Evolutionary conservation across 2,113 vertebrate genomes (phyloP), one percentile per base, ranked within the genome.

Genomic region (Camelus bactrianus): DNA sequence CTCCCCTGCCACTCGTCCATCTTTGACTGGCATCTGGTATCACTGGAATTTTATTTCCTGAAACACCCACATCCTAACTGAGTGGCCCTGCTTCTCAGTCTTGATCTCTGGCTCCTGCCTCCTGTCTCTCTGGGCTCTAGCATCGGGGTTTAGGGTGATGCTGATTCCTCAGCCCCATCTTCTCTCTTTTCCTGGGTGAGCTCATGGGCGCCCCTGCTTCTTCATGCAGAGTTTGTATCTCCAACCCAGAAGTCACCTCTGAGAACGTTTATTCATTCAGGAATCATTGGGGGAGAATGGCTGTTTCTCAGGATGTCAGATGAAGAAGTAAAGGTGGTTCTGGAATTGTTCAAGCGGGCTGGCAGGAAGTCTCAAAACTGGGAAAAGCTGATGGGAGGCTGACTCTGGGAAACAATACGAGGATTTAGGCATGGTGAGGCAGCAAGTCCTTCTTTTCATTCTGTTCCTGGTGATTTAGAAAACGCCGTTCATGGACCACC

Each of bases 101-200:
- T 46, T 48, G 4, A 50, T 13, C 38, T 67, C 17, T 28, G 20
- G 14, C 28, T 75, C 17, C 28, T 80, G 9, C 17, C 6, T 2
- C 2, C 12, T 26, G 30, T 2, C 24, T 35, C 28, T 8, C 12
- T 67, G 54, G 42, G 11, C 1, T 17, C 28, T 52, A 3, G 0
- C 10, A 19, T 24, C 84, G 1, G 35, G 35, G 19, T 24, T 38
- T 19, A 28, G 13, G 42, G 3, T 8, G 11, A 76, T 3, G 0
- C 0, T 9, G 26, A 1, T 9, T n/a, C 32, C 3, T 6, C 5
- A 0, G 24, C 6, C 54, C 17, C 20, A 9, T 12, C 11, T 32
- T 17, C 8, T 15, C 8, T 56, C 1, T 56, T n/a, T n/a, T 65
- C 52, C 35, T 64, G 60, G 32, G 60, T 50, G 22, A 38, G 38